These are phyloP conservation scores for Festucalex cinctus DNA, from an alignment of 2,113 vertebrate species.

Conservation along the genomic window DNA sequence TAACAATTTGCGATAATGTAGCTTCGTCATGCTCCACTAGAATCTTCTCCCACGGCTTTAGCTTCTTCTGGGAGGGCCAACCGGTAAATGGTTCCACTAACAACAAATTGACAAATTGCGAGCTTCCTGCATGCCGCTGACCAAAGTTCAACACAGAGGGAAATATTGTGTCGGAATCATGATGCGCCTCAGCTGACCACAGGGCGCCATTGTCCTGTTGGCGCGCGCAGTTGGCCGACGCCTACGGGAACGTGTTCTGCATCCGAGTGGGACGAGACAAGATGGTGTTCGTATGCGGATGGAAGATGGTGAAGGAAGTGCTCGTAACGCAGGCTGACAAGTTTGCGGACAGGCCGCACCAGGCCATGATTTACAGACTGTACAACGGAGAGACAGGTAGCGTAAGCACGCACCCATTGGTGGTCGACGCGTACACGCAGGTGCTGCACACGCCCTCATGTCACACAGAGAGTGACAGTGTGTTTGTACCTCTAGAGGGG, in stretches of 20 bases:
- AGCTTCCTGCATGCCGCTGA: background rate
- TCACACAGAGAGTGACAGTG: background rate
- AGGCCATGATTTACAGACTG: slow-evolving; percentile 48
- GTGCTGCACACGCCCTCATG: background rate
- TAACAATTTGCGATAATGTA: background rate
- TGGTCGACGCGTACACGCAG: too few species aligned
- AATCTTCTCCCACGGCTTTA: background rate
- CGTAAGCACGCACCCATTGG: background rate
- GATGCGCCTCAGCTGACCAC: slow-evolving; percentile 38
- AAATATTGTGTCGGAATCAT: slow-evolving; percentile 26
- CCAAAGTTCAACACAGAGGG: background rate
- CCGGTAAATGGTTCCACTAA: background rate
- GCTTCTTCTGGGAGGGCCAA: background rate
- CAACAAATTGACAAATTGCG: background rate
- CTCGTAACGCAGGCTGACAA: slow-evolving; percentile 74
- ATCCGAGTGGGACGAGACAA: slow-evolving; percentile 39
- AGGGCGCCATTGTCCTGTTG: slow-evolving; percentile 23
- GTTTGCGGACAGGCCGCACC: slow-evolving; percentile 69
- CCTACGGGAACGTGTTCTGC: slow-evolving; percentile 75
- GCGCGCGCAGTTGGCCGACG: slow-evolving; percentile 65
- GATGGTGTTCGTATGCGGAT: slow-evolving; percentile 68
- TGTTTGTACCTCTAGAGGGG: slow-evolving; percentile 44
- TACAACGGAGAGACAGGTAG: slow-evolving; percentile 68
- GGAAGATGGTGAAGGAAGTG: slow-evolving; percentile 76
- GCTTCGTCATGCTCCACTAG: background rate